Conservation (phyloP, 2,888 invertebrate genomes). For the Oxystoma pomonae region DNA sequence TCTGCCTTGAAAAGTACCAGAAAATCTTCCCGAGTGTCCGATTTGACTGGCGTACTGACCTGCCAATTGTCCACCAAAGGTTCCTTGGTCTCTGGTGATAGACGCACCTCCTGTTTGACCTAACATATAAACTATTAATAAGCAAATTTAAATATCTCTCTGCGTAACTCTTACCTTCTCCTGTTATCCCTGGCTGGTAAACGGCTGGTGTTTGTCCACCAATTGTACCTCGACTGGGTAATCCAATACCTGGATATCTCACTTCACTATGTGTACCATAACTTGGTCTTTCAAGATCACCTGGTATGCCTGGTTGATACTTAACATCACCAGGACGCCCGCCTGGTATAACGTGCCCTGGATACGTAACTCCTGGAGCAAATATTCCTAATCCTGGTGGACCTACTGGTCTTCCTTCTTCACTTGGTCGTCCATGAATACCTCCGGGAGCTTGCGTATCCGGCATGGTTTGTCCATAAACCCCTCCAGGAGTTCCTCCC, state of each 20-base stretch:
- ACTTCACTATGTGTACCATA: not conserved
- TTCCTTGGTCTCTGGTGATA: slow-evolving; percentile 18
- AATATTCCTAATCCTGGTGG: slow-evolving; percentile 15
- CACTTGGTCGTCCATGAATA: slow-evolving; percentile 11
- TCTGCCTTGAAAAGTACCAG: slow-evolving; percentile 35
- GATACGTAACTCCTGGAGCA: not conserved
- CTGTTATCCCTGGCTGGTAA: not conserved
- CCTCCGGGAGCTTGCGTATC: slow-evolving; percentile 16
- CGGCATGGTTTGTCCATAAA: slow-evolving; percentile 15
- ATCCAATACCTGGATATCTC: slow-evolving; percentile 7
- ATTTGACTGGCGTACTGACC: slow-evolving; percentile 31
- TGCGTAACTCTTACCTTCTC: not conserved
- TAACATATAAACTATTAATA: not conserved
- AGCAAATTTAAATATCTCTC: not conserved
- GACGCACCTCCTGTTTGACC: not conserved
- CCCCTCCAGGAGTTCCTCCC: slow-evolving; percentile 4
- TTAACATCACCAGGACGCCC: not conserved
- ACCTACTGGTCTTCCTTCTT: slow-evolving; percentile 18
- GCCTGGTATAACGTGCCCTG: not conserved
- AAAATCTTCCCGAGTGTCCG: slow-evolving; percentile 32
- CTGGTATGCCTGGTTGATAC: not conserved
- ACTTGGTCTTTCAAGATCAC: slow-evolving; percentile 2
- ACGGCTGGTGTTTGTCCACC: not conserved
- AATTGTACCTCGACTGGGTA: slow-evolving; percentile 8
- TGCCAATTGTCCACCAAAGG: slow-evolving; percentile 31